phyloP scores from a whole-genome alignment of 2,797 vertebrate species.

The Phaenicophaeus curvirostris region DNA sequence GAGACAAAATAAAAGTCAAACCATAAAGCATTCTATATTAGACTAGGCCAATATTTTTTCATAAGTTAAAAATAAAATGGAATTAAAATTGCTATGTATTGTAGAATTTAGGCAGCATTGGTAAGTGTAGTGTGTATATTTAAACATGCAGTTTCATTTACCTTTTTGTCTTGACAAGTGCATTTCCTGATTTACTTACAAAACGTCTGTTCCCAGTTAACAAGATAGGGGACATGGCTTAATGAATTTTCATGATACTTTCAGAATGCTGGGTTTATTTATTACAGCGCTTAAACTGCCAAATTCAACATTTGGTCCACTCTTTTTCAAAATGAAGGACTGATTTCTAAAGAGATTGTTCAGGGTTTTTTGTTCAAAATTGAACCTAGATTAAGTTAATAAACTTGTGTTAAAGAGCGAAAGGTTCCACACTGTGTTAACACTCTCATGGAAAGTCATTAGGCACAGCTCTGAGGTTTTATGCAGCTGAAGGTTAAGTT shows the following conservation, averaged over 20 bases:
- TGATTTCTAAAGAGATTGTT: background rate
- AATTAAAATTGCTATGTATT: accelerated
- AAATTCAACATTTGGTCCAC: background rate
- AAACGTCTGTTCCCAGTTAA: background rate
- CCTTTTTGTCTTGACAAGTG: background rate
- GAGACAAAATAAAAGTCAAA: background rate
- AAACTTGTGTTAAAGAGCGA: background rate
- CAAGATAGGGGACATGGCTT: background rate
- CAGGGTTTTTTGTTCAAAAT: background rate
- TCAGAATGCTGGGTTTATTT: background rate
- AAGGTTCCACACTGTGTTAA: accelerated
- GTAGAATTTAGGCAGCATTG: background rate
- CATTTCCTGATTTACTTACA: background rate
- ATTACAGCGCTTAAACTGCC: background rate
- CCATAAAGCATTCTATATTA: accelerated
- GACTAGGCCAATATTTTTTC: accelerated
- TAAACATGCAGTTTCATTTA: background rate
- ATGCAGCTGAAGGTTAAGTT: background rate
- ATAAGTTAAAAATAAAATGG: background rate
- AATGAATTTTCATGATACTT: background rate
- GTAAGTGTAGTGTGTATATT: accelerated
- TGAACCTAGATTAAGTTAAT: background rate
- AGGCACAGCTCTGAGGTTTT: background rate
- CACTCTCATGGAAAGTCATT: background rate
- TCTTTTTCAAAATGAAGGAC: background rate